phyloP scores from a whole-genome alignment of 2,113 vertebrate genomes.

The Equus quagga region DNA sequence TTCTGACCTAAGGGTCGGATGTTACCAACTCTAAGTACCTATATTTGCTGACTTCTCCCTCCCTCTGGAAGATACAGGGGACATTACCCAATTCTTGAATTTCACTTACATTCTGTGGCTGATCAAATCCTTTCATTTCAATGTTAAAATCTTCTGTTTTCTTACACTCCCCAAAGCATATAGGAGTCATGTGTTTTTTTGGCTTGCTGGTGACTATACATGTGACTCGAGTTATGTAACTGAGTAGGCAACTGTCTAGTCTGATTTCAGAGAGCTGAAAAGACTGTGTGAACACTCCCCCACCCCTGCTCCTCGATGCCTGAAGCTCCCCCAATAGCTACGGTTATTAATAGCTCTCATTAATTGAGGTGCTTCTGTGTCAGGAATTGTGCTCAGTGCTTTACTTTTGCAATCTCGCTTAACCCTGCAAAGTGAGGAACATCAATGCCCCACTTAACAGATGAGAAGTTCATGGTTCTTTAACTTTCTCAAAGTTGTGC shows the following conservation, averaged over 20 bases:
- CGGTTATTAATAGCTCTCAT: constrained; percentile 63
- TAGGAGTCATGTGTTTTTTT: neutral
- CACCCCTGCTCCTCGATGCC: neutral
- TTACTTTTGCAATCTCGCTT: constrained; percentile 45
- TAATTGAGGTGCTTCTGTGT: constrained; percentile 52
- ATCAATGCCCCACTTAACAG: neutral
- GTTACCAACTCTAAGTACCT: neutral
- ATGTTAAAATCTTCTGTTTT: neutral
- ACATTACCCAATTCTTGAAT: neutral
- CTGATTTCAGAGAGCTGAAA: constrained; percentile 65
- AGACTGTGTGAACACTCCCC: neutral
- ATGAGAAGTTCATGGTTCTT: neutral
- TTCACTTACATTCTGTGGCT: neutral
- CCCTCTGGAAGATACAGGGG: neutral
- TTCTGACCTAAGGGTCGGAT: neutral
- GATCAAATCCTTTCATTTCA: neutral
- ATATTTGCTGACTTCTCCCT: neutral
- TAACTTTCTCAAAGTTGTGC: neutral
- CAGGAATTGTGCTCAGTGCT: constrained; percentile 52
- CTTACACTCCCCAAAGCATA: neutral
- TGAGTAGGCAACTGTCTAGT: constrained; percentile 58
- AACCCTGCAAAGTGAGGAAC: neutral
- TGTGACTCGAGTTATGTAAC: constrained; percentile 55
- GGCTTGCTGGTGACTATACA: neutral
- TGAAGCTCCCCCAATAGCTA: constrained; percentile 22